Base-by-base conservation (phyloP, 2,797 vertebrate genomes). In the Clarias laeviceps region DNA sequence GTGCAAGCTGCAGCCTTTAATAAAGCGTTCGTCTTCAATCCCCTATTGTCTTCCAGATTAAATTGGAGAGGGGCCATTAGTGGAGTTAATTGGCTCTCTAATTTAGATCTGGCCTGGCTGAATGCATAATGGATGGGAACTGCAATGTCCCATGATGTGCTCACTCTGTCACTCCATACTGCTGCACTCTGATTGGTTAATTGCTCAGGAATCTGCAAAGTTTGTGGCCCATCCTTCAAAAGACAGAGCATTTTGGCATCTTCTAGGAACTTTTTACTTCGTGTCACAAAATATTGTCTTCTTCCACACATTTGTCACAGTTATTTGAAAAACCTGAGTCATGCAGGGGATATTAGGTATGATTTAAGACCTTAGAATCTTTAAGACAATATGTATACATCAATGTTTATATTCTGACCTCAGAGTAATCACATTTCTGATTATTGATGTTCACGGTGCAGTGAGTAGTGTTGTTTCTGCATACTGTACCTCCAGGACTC, bases 51-150 rank as follows among this genome's bases (percentile, higher is more conserved):
- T 99, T 94, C 94, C 95, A 97, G 97, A 99, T 99, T 98, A 99
- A 99, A 97, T 96, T 97, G 97, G 97, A 97, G 96, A 97, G 97
- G 96, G 96, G 97, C 97, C 98, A 99, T 99, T 99, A 99, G 97
- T 95, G 95, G 96, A 95, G 97, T 99, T 99, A 99, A 99, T 99
- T 99, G 97, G 97, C 97, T 98, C 97, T 97, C 97, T 98, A 98
- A 98, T 99, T 99, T 99, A 99, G 97, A 98, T 97, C 97, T 98
- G 94, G 96, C 94, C 94, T 93, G 93, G 92, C 93, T 98, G 96
- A 99, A 99, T 97, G 97, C 97, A 96, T 99, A 97, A 99, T 96
- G 96, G 97, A 99, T 99, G 98, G 91, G 89, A 92, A 95, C 92
- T 94, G 94, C 95, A 82, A 97, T 96, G 94, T 93, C 95, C 95